Evolutionary conservation across 2,113 vertebrate genomes (phyloP).

Genomic region (Desmodus rotundus): DNA sequence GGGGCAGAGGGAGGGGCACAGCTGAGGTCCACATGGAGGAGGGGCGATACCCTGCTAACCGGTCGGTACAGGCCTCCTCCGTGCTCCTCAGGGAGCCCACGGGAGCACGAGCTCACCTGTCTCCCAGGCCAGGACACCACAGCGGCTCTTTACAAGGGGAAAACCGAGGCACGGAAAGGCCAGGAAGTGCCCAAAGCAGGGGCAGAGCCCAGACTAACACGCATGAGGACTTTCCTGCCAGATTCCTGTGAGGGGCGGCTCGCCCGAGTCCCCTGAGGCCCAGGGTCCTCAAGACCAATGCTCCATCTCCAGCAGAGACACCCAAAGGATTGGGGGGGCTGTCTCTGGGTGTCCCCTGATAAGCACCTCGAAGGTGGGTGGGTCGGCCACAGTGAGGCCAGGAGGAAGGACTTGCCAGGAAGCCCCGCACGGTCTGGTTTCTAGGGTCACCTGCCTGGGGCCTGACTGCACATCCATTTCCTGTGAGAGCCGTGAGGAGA

Average conservation of each 20-base stretch:
- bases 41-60: no score
- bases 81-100: not conserved
- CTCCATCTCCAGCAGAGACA: not conserved
- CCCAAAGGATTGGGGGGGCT: not conserved
- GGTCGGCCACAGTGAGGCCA: not conserved
- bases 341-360: not conserved
- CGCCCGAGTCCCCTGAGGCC: not conserved
- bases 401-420: not conserved
- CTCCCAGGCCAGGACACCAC: not conserved
- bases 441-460: not conserved
- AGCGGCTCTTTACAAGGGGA: not conserved
- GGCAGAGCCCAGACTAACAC: not conserved
- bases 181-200: not conserved
- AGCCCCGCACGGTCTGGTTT: not conserved
- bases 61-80: conserved; percentile 3
- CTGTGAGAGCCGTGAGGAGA: not conserved
- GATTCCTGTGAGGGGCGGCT: not conserved
- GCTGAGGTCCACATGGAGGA: not conserved
- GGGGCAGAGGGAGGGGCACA: not conserved
- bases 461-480: not conserved
- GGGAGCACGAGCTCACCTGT: not conserved
- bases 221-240: not conserved
- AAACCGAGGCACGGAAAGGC: not conserved
- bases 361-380: not conserved
- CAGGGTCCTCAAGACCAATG: rapidly evolving